Conservation (phyloP, 2,888 invertebrate genomes). For the Amblyteles armatorius region DNA sequence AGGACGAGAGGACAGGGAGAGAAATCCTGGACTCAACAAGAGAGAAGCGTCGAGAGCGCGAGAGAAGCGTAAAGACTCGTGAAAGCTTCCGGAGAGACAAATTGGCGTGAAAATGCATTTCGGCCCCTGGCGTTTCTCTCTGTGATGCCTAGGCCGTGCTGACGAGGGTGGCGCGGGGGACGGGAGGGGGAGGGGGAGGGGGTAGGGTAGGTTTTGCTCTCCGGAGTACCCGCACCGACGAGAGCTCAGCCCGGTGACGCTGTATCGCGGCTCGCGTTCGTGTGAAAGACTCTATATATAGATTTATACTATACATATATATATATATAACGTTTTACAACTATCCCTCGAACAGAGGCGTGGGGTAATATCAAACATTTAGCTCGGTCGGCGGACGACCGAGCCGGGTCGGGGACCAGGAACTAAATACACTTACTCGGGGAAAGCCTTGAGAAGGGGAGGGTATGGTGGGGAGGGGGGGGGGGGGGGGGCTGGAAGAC, state of each 20-base stretch:
- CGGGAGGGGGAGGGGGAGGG: background rate
- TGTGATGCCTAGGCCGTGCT: slow-evolving; percentile 37
- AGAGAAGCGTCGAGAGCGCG: slow-evolving; percentile 60
- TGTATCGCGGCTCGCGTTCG: slow-evolving; percentile 11
- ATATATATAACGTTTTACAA: slow-evolving; percentile 12
- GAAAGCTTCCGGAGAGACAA: slow-evolving; percentile 84
- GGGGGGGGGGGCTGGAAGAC: slow-evolving; percentile 52
- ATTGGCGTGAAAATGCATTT: slow-evolving; percentile 84
- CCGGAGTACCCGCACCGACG: slow-evolving; percentile 46
- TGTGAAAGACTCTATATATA: slow-evolving; percentile 18
- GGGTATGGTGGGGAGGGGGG: no score
- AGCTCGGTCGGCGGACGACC: slow-evolving; percentile 75
- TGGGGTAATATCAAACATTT: slow-evolving; percentile 83
- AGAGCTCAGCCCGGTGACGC: slow-evolving; percentile 60
- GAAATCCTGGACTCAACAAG: slow-evolving; percentile 26
- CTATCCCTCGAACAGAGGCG: slow-evolving; percentile 61
- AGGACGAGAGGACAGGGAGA: slow-evolving; percentile 42
- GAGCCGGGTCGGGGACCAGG: slow-evolving; percentile 71
- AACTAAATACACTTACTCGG: slow-evolving; percentile 83
- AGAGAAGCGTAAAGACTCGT: slow-evolving; percentile 83
- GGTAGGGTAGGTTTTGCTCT: slow-evolving; percentile 65
- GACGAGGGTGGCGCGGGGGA: slow-evolving; percentile 34
- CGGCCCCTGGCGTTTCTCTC: slow-evolving; percentile 69
- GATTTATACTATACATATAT: background rate
- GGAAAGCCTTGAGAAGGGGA: slow-evolving; percentile 30